These are phyloP conservation scores for Momotus momota DNA, from an alignment of 2,797 vertebrate genomes.

Conservation along the genomic window DNA sequence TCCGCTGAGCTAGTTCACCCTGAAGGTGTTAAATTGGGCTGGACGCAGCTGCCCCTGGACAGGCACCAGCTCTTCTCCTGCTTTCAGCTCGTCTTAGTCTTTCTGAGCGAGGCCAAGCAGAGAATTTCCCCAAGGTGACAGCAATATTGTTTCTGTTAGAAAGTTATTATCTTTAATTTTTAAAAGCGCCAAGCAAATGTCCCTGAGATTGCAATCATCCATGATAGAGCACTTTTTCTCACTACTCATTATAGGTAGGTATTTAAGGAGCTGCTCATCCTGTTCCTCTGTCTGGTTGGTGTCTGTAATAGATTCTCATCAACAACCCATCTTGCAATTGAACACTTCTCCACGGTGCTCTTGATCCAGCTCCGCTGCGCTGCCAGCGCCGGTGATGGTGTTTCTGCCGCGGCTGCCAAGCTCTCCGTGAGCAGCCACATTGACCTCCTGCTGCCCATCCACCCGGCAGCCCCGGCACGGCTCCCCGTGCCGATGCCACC, in stretches of 20 bases:
- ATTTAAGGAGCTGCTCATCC: conserved; percentile 60
- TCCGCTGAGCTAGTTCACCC: not conserved
- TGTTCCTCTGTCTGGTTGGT: conserved; percentile 42
- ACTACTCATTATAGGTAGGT: conserved; percentile 19
- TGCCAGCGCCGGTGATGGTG: not conserved
- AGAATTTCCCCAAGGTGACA: conserved; percentile 69
- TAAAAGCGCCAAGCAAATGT: conserved; percentile 64
- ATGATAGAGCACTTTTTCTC: conserved; percentile 60
- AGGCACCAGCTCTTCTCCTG: not conserved
- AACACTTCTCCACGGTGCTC: fast-evolving
- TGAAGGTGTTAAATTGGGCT: not conserved
- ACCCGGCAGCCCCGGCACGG: fast-evolving
- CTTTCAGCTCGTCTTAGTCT: conserved; percentile 13
- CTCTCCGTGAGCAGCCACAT: fast-evolving
- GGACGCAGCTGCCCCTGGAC: conserved; percentile 13
- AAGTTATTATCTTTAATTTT: conserved; percentile 71
- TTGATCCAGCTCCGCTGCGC: not conserved
- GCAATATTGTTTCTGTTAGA: conserved; percentile 68
- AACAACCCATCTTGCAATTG: not conserved
- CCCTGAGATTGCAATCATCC: conserved; percentile 63
- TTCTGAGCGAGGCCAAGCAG: conserved; percentile 43
- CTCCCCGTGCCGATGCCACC: fast-evolving
- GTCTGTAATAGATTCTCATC: conserved; percentile 31
- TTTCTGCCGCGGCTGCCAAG: not conserved
- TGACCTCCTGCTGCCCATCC: not conserved